Conservation (phyloP, 2,888 invertebrate genomes). For the Thereva unica region DNA sequence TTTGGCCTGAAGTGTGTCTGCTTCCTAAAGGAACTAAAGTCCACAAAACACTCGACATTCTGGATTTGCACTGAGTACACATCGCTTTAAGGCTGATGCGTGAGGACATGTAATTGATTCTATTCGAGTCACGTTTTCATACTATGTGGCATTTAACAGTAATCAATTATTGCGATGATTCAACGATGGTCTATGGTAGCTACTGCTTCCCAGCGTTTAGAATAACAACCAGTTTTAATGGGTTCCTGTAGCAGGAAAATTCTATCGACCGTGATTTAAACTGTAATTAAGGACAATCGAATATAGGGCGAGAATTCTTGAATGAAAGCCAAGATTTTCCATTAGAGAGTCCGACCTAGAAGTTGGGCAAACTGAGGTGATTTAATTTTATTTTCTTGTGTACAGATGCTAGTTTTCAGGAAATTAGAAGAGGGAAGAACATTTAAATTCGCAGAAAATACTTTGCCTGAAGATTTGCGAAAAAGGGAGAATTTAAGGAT, state of each 20-base stretch:
- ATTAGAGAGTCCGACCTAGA: no score
- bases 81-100: slow-evolving; percentile 11
- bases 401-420: no score
- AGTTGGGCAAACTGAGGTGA: no score
- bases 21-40: slow-evolving; percentile 10
- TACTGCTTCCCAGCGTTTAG: slow-evolving; percentile 2
- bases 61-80: no score
- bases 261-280: slow-evolving; percentile 28
- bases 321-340: no score
- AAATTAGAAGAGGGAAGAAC: no score
- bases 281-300: slow-evolving; percentile 25
- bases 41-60: neutral
- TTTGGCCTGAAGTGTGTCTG: slow-evolving; percentile 12
- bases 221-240: slow-evolving; percentile 21
- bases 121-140: slow-evolving; percentile 24
- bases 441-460: no score
- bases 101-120: slow-evolving; percentile 13
- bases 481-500: no score
- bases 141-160: slow-evolving; percentile 33
- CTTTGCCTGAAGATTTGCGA: no score
- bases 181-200: slow-evolving; percentile 2
- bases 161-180: slow-evolving; percentile 32
- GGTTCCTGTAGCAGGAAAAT: slow-evolving; percentile 1
- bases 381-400: no score
- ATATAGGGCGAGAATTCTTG: no score